Evolutionary conservation across 2,888 invertebrate genomes (phyloP).

Genomic region (Pelosia muscerda): DNA sequence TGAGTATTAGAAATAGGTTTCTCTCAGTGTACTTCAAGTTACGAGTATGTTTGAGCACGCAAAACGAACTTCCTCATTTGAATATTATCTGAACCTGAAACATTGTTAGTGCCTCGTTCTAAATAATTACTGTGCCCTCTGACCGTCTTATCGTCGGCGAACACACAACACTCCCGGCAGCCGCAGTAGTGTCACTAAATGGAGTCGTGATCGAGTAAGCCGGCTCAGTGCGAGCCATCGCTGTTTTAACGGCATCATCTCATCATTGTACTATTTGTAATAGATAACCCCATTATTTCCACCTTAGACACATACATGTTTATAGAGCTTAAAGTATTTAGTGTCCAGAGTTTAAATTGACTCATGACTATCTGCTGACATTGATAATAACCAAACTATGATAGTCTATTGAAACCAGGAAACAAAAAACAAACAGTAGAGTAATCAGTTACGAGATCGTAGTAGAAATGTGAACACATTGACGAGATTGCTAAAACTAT

Average conservation of each 20-base stretch:
- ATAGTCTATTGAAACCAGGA: background rate
- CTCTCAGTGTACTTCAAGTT: background rate
- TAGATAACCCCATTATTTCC: no score
- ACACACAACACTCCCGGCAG: background rate
- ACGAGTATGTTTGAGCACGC: background rate
- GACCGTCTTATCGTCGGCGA: conserved; percentile 5
- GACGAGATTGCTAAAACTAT: background rate
- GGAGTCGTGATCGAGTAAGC: background rate
- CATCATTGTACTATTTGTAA: no score
- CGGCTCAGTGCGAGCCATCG: background rate
- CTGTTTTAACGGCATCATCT: background rate
- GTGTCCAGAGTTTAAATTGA: no score
- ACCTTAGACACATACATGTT: no score
- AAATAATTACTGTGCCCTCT: background rate
- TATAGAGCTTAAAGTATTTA: no score
- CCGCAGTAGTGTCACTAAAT: background rate
- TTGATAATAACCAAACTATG: no score
- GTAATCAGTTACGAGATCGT: background rate
- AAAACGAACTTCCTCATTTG: background rate
- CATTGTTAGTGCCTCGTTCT: background rate
- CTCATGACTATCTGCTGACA: no score
- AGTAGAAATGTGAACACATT: background rate
- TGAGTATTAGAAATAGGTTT: background rate
- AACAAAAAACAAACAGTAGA: background rate
- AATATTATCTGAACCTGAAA: background rate